A percentile compares a stretch with the other conserved stretches of the same genome.
Evolutionary conservation across 2,113 vertebrate genomes (phyloP).

Genomic region (Ceyx margarethae): DNA sequence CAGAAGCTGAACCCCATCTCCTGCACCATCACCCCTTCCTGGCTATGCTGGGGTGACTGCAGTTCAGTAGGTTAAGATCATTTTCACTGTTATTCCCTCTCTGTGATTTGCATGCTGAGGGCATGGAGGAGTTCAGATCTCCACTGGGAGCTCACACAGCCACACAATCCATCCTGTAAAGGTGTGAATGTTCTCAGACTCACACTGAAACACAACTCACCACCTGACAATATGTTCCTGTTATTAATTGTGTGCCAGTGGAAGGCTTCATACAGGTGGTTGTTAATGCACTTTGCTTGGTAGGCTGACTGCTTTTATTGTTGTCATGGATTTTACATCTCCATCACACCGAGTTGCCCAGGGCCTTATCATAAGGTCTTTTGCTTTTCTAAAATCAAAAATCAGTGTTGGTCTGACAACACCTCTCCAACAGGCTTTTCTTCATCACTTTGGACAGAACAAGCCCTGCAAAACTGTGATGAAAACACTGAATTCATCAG

Average conservation of each 20-base stretch:
- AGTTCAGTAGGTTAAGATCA: conserved; percentile 12
- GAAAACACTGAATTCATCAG: not conserved
- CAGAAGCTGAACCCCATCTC: not conserved
- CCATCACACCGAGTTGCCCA: not conserved
- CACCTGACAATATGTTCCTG: not conserved
- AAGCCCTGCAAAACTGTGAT: not conserved
- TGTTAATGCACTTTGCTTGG: not conserved
- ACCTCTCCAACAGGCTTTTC: not conserved
- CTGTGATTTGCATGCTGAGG: conserved; percentile 38
- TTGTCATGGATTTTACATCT: conserved; percentile 5
- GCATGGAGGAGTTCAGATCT: conserved; percentile 14
- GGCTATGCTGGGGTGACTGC: not conserved
- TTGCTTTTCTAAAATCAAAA: not conserved
- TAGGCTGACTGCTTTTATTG: not conserved
- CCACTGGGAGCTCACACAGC: conserved; percentile 25
- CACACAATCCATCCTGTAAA: not conserved
- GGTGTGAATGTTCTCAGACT: not conserved
- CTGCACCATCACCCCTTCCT: not conserved
- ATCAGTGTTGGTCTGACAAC: not conserved
- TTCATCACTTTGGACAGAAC: not conserved
- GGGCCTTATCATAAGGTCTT: not conserved
- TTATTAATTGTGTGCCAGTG: conserved; percentile 18
- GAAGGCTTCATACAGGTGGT: not conserved
- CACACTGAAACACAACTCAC: conserved; percentile 7
- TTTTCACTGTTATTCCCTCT: conserved; percentile 13